These are phyloP conservation scores for Parelbella ahira DNA, from an alignment of 2,888 invertebrate genomes.

Conservation along the genomic window DNA sequence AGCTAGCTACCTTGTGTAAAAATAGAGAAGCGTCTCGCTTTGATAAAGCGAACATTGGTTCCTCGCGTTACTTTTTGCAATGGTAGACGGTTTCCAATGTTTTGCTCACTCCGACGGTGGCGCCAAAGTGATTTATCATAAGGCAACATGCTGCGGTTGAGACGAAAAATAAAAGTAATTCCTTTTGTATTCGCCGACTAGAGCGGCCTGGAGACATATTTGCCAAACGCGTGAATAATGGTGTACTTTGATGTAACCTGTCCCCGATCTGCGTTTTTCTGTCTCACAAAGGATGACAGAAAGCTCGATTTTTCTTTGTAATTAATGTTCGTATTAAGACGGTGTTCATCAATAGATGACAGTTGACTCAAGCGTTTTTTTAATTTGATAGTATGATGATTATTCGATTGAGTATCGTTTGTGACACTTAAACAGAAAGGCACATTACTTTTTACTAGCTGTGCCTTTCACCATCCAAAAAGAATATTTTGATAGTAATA, in stretches of 20 bases:
- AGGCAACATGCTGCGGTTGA: conserved; percentile 71
- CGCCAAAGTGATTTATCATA: conserved; percentile 75
- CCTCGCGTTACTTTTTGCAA: conserved; percentile 56
- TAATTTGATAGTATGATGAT: too few relatives aligned
- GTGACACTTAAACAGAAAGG: too few relatives aligned
- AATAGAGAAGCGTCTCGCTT: conserved; percentile 30
- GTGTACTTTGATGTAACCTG: conserved; percentile 29
- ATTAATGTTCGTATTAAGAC: conserved; percentile 18
- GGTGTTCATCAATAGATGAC: too few relatives aligned
- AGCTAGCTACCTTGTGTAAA: conserved; percentile 29
- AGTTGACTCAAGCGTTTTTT: too few relatives aligned
- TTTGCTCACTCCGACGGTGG: conserved; percentile 55
- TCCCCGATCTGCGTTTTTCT: conserved; percentile 7
- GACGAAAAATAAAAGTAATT: conserved; percentile 73
- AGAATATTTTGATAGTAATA: conserved; percentile 63
- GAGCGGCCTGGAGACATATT: conserved; percentile 56
- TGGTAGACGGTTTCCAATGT: conserved; percentile 52
- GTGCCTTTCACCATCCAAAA: conserved; percentile 41
- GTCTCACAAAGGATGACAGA: conserved; percentile 14
- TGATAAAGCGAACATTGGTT: conserved; percentile 52
- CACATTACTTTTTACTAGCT: conserved; percentile 38
- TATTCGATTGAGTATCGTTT: too few relatives aligned
- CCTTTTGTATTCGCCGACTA: conserved; percentile 68
- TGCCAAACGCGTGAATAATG: conserved; percentile 71
- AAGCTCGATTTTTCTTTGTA: conserved; percentile 16